These are phyloP conservation scores for Andrena haemorrhoa DNA, from an alignment of 2,888 invertebrate species.

Conservation along the genomic window DNA sequence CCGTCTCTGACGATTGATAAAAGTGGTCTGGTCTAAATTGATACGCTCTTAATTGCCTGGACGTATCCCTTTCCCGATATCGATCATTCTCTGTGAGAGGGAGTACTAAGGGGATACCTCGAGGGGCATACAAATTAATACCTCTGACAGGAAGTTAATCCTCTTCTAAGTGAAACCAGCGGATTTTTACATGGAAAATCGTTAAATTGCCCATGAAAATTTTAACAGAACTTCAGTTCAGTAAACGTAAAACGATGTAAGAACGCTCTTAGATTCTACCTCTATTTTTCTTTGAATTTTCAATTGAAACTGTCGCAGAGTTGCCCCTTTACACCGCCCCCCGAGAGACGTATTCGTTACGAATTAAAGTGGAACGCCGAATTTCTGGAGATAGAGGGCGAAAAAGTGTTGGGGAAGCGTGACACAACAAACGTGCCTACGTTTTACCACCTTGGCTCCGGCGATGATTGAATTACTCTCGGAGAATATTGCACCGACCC, in stretches of 20 bases:
- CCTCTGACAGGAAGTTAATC: no score
- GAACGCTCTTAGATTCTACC: no score
- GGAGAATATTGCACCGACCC: conserved; percentile 5
- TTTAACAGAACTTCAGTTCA: no score
- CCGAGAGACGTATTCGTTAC: no score
- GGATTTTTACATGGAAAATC: no score
- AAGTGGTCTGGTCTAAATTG: conserved; percentile 6
- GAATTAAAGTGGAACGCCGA: neutral
- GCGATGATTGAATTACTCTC: conserved; percentile 18
- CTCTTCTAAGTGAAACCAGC: no score
- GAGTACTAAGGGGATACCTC: neutral
- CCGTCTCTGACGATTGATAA: neutral
- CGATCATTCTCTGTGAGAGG: neutral
- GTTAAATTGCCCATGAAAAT: no score
- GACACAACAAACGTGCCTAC: neutral
- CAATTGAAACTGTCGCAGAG: no score
- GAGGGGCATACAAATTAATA: neutral
- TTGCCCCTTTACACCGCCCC: no score
- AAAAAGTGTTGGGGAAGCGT: neutral
- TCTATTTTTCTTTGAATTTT: no score
- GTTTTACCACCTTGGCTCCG: neutral
- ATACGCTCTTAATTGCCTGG: neutral
- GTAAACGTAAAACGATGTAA: no score
- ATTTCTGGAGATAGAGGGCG: neutral
- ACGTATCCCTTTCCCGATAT: neutral